These are phyloP conservation scores for Nemapogon koenigi DNA, from an alignment of 2,888 invertebrate genomes.

Conservation along the genomic window DNA sequence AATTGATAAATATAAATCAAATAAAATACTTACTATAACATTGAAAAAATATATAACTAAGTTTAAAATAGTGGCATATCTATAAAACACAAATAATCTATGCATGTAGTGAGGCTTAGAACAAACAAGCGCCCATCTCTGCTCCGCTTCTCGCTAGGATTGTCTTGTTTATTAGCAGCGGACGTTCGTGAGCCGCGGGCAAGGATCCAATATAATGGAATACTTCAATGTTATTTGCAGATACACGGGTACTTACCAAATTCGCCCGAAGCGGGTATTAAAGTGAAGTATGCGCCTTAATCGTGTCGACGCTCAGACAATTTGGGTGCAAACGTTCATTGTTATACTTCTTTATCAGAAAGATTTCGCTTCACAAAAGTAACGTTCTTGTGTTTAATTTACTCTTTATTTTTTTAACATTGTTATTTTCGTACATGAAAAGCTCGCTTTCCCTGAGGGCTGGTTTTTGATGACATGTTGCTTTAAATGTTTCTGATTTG, in stretches of 20 bases:
- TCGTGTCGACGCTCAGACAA: conserved; percentile 30
- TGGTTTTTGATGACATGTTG: conserved; percentile 2
- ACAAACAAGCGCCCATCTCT: conserved; percentile 28
- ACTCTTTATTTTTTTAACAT: conserved; percentile 1
- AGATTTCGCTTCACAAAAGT: not conserved
- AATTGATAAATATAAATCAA: no score
- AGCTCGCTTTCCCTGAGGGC: conserved; percentile 1
- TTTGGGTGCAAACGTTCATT: conserved; percentile 6
- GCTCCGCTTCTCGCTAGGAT: conserved; percentile 19
- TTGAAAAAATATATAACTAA: no score
- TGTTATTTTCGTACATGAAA: not conserved
- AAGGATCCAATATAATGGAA: conserved; percentile 62
- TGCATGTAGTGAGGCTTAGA: conserved; percentile 17
- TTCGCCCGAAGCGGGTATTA: conserved; percentile 47
- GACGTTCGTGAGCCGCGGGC: conserved; percentile 47
- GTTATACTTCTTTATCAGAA: conserved; percentile 3
- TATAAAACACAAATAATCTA: no score
- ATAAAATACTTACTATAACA: no score
- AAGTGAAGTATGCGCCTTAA: conserved; percentile 36
- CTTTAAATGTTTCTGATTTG: conserved; percentile 2
- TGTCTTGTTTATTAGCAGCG: conserved; percentile 58
- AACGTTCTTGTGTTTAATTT: not conserved
- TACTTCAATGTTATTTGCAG: conserved; percentile 61
- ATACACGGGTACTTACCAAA: conserved; percentile 49
- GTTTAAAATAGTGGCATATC: no score